Conservation (phyloP, 2,113 vertebrate genomes). For the Chelonoidis abingdonii region DNA sequence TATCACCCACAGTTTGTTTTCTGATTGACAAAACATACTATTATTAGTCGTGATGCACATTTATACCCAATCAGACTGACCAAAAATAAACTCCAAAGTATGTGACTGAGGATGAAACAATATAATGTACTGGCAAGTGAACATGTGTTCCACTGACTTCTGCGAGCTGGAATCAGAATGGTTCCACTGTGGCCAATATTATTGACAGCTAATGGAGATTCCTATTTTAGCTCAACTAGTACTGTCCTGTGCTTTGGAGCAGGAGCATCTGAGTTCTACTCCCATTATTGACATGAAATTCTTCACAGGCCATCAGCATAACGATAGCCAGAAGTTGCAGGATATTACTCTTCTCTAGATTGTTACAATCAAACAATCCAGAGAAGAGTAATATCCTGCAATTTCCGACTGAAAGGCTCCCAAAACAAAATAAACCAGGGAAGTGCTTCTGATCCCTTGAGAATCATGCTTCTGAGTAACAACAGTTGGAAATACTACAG, state of each 20-base stretch:
- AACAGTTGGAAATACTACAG: background rate
- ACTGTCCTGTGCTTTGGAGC: background rate
- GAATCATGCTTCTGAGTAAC: background rate
- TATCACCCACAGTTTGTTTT: background rate
- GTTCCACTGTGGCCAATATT: background rate
- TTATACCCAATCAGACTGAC: background rate
- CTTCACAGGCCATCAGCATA: background rate
- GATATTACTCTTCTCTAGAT: too few relatives aligned
- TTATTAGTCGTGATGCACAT: background rate
- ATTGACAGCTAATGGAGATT: background rate
- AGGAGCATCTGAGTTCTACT: background rate
- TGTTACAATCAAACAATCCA: too few relatives aligned
- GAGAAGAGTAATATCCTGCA: background rate
- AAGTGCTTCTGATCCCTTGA: background rate
- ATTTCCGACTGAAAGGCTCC: background rate
- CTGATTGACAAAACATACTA: background rate
- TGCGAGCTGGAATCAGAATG: slow-evolving; percentile 25
- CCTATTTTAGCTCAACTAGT: background rate
- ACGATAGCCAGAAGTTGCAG: background rate
- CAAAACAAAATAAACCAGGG: background rate
- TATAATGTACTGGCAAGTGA: background rate
- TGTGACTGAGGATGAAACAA: background rate
- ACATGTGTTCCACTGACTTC: background rate
- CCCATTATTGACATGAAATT: background rate
- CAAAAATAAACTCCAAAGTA: background rate